phyloP scores from a whole-genome alignment of 2,888 invertebrate genomes.

The Cantharis flavilabris region DNA sequence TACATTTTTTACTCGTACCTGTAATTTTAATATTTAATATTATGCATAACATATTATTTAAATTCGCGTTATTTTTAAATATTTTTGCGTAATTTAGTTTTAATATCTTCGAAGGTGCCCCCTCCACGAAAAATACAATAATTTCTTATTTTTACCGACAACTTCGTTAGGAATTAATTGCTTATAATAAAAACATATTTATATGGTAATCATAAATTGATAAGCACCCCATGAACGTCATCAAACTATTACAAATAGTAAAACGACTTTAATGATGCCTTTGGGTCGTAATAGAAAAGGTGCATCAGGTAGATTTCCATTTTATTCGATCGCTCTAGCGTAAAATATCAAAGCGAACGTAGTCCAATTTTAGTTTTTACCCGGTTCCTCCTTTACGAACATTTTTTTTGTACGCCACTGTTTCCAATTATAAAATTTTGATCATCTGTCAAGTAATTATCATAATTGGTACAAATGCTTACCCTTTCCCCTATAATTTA shows the following conservation, averaged over 20 bases:
- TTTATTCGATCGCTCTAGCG: constrained; percentile 12
- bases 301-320: constrained; percentile 30
- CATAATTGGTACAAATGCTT: constrained; percentile 28
- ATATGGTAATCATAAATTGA: constrained; percentile 24
- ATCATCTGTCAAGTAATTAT: constrained; percentile 31
- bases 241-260: constrained; percentile 31
- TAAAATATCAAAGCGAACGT: constrained; percentile 14
- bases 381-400: neutral
- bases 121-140: neutral
- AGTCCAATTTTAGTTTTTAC: neutral
- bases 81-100: neutral
- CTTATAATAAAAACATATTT: constrained; percentile 1
- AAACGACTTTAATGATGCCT: constrained; percentile 29
- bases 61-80: neutral
- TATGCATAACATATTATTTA: neutral
- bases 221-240: constrained; percentile 11
- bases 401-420: constrained; percentile 14
- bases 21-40: constrained; percentile 26
- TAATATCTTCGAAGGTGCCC: neutral
- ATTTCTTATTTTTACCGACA: constrained; percentile 1
- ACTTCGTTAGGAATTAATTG: constrained; percentile 11
- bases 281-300: constrained; percentile 19
- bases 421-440: constrained; percentile 26
- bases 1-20: constrained; percentile 20
- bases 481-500: constrained; percentile 30